Conservation (phyloP, 2,888 invertebrate species). For the Chloromyia formosa region DNA sequence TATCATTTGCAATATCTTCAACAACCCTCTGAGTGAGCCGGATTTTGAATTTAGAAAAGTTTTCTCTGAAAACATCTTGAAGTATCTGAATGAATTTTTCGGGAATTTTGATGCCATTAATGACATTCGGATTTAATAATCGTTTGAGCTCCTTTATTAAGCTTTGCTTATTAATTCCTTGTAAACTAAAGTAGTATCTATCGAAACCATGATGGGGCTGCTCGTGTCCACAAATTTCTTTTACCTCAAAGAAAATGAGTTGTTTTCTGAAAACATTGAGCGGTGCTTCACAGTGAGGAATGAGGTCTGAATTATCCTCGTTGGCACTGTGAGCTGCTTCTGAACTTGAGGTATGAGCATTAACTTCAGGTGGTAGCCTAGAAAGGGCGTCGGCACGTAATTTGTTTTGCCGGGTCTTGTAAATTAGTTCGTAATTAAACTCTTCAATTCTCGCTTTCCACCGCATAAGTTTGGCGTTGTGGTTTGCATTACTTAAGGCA, state of each 20-base stretch:
- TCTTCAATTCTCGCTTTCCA: conserved; percentile 32
- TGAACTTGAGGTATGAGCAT: background rate
- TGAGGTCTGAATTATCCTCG: background rate
- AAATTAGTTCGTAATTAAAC: too few relatives aligned
- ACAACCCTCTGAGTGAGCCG: too few relatives aligned
- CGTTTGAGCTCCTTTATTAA: background rate
- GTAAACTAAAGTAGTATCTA: background rate
- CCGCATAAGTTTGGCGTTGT: conserved; percentile 20
- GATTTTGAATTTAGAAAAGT: too few relatives aligned
- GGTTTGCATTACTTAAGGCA: conserved; percentile 9
- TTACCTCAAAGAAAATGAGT: background rate
- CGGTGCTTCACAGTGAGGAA: background rate
- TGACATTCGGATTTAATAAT: background rate
- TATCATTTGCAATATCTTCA: too few relatives aligned
- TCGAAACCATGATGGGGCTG: background rate
- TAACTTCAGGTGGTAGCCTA: background rate
- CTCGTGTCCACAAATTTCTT: background rate
- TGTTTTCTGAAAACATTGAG: too few relatives aligned
- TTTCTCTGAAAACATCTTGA: conserved; percentile 7
- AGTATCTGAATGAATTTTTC: background rate
- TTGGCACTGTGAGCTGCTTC: background rate
- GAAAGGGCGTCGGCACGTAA: background rate
- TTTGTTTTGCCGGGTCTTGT: background rate
- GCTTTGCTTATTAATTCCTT: background rate
- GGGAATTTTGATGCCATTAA: conserved; percentile 10